These are phyloP conservation scores for Acropternis orthonyx DNA, from an alignment of 2,797 vertebrate genomes.

Conservation along the genomic window DNA sequence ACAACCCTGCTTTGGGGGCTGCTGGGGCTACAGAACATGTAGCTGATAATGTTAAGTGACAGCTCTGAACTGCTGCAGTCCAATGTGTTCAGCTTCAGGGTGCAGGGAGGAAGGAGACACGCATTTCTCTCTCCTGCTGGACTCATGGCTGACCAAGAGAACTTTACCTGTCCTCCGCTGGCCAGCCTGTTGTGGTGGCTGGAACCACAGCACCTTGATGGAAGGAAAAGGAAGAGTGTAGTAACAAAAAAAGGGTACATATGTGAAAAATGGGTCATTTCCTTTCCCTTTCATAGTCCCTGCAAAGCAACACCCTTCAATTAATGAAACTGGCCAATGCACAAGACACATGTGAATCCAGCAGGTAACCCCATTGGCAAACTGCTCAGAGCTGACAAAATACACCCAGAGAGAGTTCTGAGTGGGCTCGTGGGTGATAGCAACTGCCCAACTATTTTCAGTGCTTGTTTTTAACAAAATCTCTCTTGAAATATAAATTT, in stretches of 20 bases:
- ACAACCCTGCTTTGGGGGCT: background rate
- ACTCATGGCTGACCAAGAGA: background rate
- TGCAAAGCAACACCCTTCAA: background rate
- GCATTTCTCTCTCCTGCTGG: background rate
- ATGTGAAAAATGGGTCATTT: background rate
- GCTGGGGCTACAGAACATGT: conserved; percentile 65
- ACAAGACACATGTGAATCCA: fast-evolving
- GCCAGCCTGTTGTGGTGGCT: background rate
- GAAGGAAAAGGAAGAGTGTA: background rate
- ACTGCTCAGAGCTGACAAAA: background rate
- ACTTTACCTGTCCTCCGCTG: background rate
- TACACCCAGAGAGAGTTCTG: background rate
- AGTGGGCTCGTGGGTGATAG: background rate
- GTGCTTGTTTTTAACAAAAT: background rate
- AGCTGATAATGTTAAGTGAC: conserved; percentile 70
- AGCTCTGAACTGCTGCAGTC: conserved; percentile 43
- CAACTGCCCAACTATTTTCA: background rate
- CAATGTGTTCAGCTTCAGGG: conserved; percentile 19
- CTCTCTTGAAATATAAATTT: background rate
- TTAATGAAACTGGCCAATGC: fast-evolving
- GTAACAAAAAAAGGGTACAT: background rate
- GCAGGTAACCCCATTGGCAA: background rate
- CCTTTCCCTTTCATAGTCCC: background rate
- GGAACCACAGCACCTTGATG: conserved; percentile 4
- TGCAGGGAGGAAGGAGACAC: conserved; percentile 14